Base-by-base conservation (phyloP, 2,888 invertebrate species). In the Dolichomitus sp. region DNA sequence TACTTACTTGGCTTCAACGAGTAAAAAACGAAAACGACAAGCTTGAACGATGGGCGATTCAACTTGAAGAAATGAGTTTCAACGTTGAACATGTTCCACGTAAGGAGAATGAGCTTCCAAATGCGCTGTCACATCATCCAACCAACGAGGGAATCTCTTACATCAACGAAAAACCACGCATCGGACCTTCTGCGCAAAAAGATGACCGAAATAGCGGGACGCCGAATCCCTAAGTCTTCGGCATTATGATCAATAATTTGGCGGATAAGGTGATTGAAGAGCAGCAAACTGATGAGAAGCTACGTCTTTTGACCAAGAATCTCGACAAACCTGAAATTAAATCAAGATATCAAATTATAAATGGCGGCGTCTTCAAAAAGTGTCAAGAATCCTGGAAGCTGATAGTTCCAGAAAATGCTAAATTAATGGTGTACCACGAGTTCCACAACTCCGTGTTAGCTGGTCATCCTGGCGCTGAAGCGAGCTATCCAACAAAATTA, bases 61-160 rank as follows among this genome's bases (percentile, higher is more conserved):
- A 83, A 9, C 70, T 89, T 5, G 83, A 83, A 50, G 87, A 87
- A 33, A 84, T 84, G 40, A 48, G 23, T 14, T 87, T 87, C 75
- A 50, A 6, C 2, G 19, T 85, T 0, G 83, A 86, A 63, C 85
- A 88, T 37, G 50, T 48, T 82, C 81, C 9, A 83, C 86, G 11
- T 45, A 65, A 30, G 37, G 54, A 0, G 2, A 88, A 88, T 23
- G 69, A 85, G 27, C 73, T 87, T n/a, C 76, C 88, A 3, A 86
- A 87, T 48, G 75, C 83, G 12, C 73, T 88, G 7, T 87, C 87
- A 0, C 76, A 84, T 12, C 14, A 69, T 12, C 88, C 87, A 17
- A 30, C 5, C 7, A 50, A 17, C 3, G 12, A 19, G 12, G 4
- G 12, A 6, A 23, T 11, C 5, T 11, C 6, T 0, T 3, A 54